Evolutionary conservation across 1,140 invertebrate genomes (phyloP).

Genomic region (Nomia melanderi): DNA sequence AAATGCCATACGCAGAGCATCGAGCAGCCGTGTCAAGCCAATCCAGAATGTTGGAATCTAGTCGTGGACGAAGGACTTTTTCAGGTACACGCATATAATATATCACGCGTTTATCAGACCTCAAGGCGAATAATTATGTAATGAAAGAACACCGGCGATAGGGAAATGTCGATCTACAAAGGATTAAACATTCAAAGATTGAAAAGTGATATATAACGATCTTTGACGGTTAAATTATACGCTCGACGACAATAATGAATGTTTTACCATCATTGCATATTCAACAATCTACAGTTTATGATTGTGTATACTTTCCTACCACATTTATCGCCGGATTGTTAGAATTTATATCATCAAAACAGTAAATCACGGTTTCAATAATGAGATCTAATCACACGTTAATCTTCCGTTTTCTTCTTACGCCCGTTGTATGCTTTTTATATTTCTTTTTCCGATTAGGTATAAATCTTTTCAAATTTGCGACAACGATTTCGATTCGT

Average conservation of each 20-base stretch:
- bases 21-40: conserved; percentile 52
- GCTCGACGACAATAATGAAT: neutral
- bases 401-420: too few relatives aligned
- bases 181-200: neutral
- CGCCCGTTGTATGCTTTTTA: too few relatives aligned
- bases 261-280: neutral
- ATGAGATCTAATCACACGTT: too few relatives aligned
- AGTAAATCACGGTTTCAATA: too few relatives aligned
- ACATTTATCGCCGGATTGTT: neutral
- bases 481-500: too few relatives aligned
- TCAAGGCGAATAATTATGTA: conserved; percentile 35
- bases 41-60: conserved; percentile 77
- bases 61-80: conserved; percentile 74
- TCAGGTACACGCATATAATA: conserved; percentile 69
- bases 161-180: neutral
- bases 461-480: too few relatives aligned
- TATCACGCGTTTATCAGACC: conserved; percentile 20
- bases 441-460: too few relatives aligned
- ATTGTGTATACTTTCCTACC: neutral
- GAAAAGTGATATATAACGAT: conserved; percentile 11
- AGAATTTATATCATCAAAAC: too few relatives aligned
- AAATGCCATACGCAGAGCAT: conserved; percentile 63
- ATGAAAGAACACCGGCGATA: neutral
- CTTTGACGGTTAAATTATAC: neutral
- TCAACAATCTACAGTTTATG: neutral